Evolutionary conservation across 2,797 vertebrate species (phyloP).

Genomic region (Hapalemur alaotrensis): DNA sequence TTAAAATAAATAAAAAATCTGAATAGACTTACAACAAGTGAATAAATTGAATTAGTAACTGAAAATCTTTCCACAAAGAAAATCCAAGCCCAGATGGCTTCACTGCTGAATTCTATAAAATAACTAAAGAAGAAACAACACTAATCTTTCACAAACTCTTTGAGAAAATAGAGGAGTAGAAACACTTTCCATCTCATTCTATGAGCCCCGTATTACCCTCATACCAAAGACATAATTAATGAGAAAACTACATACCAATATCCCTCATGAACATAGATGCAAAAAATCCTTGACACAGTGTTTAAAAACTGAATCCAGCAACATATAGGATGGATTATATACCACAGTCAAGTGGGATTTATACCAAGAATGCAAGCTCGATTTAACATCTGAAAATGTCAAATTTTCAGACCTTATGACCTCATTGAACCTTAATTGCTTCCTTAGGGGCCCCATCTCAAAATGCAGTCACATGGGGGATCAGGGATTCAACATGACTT

Average conservation of each 20-base stretch:
- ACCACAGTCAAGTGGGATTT: no score
- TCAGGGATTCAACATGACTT: not conserved
- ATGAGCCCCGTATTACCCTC: not conserved
- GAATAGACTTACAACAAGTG: not conserved
- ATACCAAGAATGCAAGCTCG: no score
- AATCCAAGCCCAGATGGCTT: not conserved
- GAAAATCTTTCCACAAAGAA: not conserved
- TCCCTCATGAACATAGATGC: not conserved
- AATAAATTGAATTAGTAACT: constrained; percentile 15
- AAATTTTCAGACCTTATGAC: not conserved
- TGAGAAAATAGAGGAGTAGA: not conserved
- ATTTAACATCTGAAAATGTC: not conserved
- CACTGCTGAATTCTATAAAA: not conserved
- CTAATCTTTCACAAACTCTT: not conserved
- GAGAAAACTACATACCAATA: not conserved
- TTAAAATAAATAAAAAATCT: not conserved
- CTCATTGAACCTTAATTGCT: not conserved
- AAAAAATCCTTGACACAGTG: not conserved
- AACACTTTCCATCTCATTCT: not conserved
- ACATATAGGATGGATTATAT: not conserved
- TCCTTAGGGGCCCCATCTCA: not conserved
- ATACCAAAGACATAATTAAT: not conserved
- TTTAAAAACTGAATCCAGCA: not conserved
- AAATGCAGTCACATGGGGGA: not conserved
- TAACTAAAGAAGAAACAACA: not conserved